Conservation (phyloP, 1,140 invertebrate genomes). For the Eurosta solidaginis region DNA sequence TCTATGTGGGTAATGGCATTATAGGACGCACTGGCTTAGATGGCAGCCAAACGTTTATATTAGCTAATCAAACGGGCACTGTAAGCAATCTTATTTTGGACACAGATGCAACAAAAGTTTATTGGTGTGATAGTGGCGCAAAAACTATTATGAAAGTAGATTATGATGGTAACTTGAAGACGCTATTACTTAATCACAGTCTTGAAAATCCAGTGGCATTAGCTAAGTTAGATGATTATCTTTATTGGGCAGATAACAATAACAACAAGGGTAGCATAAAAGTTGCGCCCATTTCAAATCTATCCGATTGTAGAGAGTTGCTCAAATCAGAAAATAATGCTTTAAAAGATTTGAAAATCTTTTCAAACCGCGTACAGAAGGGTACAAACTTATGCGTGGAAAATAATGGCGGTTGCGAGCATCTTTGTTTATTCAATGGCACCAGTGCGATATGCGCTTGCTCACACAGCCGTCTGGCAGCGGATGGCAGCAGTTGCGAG, state of each 20-base stretch:
- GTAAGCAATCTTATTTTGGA: conserved; percentile 77
- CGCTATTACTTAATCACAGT: conserved; percentile 71
- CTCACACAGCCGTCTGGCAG: conserved; percentile 71
- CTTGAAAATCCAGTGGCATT: conserved; percentile 78
- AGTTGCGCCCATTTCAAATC: conserved; percentile 66
- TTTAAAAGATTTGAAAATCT: conserved; percentile 73
- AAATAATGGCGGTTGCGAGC: conserved; percentile 78
- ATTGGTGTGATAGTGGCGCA: conserved; percentile 86
- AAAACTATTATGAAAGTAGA: conserved; percentile 77
- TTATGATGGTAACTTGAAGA: conserved; percentile 74
- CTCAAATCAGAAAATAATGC: conserved; percentile 68
- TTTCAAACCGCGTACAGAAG: conserved; percentile 64
- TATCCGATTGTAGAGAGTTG: conserved; percentile 64
- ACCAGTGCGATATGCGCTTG: conserved; percentile 71
- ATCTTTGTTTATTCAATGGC: conserved; percentile 80
- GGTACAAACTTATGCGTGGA: conserved; percentile 71
- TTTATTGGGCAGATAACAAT: conserved; percentile 63
- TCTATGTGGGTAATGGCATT: conserved; percentile 82
- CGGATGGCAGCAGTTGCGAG: conserved; percentile 69
- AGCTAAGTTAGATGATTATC: conserved; percentile 49
- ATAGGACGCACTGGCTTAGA: conserved; percentile 80
- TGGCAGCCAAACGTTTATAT: conserved; percentile 65
- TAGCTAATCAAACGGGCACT: conserved; percentile 64
- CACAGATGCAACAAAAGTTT: conserved; percentile 73
- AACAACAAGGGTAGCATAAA: conserved; percentile 70